Evolutionary conservation across 2,888 invertebrate species (phyloP).

Genomic region (Cheiracanthium punctorium): DNA sequence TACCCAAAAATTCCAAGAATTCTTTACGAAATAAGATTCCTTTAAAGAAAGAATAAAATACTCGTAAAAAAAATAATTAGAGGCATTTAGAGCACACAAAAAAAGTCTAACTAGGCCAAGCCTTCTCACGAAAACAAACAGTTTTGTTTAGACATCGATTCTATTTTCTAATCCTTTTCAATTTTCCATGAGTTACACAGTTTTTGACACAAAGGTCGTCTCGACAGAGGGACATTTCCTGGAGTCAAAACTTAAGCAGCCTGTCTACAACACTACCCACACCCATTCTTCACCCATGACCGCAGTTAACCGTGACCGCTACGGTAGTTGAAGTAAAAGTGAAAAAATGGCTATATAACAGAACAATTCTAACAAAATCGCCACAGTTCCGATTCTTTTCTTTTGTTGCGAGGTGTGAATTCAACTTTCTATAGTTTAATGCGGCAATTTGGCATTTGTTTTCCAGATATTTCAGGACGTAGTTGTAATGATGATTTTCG

Average conservation of each 20-base stretch:
- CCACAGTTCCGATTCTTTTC: not conserved
- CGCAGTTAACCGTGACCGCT: constrained; percentile 20
- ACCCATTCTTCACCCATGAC: constrained; percentile 8
- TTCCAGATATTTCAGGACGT: too few species aligned
- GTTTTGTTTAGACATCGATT: constrained; percentile 5
- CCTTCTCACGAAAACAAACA: not conserved
- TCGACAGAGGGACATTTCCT: not conserved
- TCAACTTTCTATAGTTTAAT: too few species aligned
- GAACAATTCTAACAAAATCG: not conserved
- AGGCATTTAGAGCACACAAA: not conserved
- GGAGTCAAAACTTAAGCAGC: not conserved
- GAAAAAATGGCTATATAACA: not conserved
- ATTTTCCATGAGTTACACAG: not conserved
- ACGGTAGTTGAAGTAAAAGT: not conserved
- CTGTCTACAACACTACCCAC: constrained; percentile 6
- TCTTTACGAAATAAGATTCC: not conserved
- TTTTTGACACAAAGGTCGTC: constrained; percentile 18
- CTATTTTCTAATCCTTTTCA: not conserved
- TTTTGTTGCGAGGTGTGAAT: not conserved
- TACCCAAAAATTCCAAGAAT: not conserved
- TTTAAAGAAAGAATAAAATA: not conserved
- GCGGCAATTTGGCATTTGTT: too few species aligned
- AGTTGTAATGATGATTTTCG: too few species aligned
- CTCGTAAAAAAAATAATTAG: not conserved
- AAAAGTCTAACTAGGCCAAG: not conserved